Conservation (phyloP, 2,113 vertebrate genomes). For the Osmerus mordax region DNA sequence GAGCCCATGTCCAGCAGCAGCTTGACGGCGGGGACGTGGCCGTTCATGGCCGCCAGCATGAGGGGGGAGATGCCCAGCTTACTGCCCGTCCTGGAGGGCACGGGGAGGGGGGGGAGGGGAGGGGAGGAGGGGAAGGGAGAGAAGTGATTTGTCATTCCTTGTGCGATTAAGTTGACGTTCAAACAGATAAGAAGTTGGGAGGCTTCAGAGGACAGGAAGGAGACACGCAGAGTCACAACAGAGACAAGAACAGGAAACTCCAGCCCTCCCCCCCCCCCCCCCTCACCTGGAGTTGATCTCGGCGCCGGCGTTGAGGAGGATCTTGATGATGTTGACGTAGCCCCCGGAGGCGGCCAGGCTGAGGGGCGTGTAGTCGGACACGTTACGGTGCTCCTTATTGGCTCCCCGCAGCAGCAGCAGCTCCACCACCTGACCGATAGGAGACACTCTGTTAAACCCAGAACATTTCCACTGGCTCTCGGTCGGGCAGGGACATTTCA, state of each 20-base stretch:
- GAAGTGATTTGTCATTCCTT: not conserved
- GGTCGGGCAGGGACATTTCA: no score
- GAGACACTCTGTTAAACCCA: not conserved
- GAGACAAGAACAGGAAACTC: not conserved
- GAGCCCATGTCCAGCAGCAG: constrained; percentile 97
- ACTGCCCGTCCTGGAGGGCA: constrained; percentile 86
- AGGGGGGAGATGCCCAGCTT: constrained; percentile 97
- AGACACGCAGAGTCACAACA: not conserved
- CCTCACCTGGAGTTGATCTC: constrained; percentile 98
- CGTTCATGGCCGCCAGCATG: constrained; percentile 99
- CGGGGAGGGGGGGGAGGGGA: not conserved
- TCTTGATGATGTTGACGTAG: constrained; percentile 99
- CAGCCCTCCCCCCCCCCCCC: not conserved
- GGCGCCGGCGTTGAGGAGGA: constrained; percentile 95
- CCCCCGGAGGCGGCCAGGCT: constrained; percentile 97
- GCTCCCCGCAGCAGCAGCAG: constrained; percentile 93
- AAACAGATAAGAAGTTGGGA: not conserved
- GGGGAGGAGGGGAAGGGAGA: not conserved
- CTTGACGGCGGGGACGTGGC: constrained; percentile 95
- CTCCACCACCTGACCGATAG: constrained; percentile 85
- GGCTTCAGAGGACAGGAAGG: not conserved
- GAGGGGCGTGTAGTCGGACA: constrained; percentile 96
- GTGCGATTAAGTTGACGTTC: no score
- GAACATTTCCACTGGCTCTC: no score
- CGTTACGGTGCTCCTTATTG: constrained; percentile 98